Base-by-base conservation (phyloP, 1,140 invertebrate species). In the Sitobion miscanthi region DNA sequence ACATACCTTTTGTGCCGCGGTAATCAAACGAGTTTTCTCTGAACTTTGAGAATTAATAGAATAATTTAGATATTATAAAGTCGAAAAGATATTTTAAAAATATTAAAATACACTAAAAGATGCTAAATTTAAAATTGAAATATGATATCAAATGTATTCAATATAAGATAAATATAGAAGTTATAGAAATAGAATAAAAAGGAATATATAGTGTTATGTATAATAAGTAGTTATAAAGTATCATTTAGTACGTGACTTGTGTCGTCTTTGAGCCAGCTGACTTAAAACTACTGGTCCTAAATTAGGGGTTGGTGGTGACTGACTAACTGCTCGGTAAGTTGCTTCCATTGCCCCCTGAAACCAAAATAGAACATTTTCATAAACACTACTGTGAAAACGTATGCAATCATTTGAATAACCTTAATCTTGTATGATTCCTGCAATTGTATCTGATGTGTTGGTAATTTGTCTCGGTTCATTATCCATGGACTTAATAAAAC, bases 401-500 rank as follows among this genome's bases (percentile, higher is more conserved):
- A 7, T 30, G 8, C 17, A 21, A 54, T 86, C 3, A 94, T 95
- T 95, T 94, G 95, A 95, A 49, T 95, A 94, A 94, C 94, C 95
- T 94, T 95, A 94, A 94, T 95, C 94, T 95, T 95, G 95, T 94
- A 94, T 94, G 94, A 94, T 94, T 94, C 95, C 94, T 94, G 95
- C 94, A 90, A 95, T 94, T 94, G 95, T 95, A 94, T 95, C 94
- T 95, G 95, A 95, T 95, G 95, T 93, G 95, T 95, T 52, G 96
- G 96, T 94, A 97, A 95, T 93, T 95, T 95, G 94, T 96, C 96
- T 38, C 96, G 95, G 94, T 96, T 95, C 4, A 95, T 94, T 49
- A 98, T 96, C 99, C 99, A 99, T 1, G 97, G 96, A 96, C 99
- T 97, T 89, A 97, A 97, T n/a, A 99, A 95, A 92, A 99, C 97